Evolutionary conservation across 2,797 vertebrate genomes (phyloP).

Genomic region (Ispidina picta): DNA sequence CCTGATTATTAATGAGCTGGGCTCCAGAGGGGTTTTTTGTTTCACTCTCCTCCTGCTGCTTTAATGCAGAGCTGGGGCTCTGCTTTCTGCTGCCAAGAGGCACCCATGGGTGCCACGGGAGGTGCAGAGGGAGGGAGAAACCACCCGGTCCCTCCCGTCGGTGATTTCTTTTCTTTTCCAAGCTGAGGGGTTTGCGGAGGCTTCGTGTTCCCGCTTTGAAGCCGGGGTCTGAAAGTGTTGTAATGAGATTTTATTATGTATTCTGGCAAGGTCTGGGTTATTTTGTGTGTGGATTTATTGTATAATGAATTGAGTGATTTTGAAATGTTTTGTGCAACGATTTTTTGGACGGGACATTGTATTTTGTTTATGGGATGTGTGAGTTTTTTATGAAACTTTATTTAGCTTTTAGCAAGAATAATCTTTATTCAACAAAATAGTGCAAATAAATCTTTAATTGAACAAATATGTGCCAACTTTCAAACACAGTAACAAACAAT

Average conservation of each 20-base stretch:
- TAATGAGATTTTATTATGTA: constrained; percentile 70
- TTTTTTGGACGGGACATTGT: constrained; percentile 69
- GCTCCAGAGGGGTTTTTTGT: neutral
- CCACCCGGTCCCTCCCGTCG: neutral
- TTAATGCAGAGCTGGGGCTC: neutral
- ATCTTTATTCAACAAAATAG: constrained; percentile 74
- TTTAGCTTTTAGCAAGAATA: constrained; percentile 74
- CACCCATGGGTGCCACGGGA: constrained; percentile 5
- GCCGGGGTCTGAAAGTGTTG: constrained; percentile 62
- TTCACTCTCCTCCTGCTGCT: neutral
- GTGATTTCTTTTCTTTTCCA: neutral
- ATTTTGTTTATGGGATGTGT: constrained; percentile 69
- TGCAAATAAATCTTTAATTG: constrained; percentile 73
- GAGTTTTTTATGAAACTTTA: constrained; percentile 71
- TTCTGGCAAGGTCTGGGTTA: constrained; percentile 63
- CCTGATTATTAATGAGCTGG: neutral
- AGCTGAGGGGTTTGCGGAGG: neutral
- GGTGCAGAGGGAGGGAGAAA: neutral
- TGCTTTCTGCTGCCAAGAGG: neutral
- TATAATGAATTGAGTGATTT: constrained; percentile 68
- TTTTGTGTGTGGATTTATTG: constrained; percentile 72
- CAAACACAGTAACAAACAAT: constrained; percentile 67
- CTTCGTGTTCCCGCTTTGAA: constrained; percentile 67
- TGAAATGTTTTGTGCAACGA: constrained; percentile 68
- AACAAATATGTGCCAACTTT: constrained; percentile 73